Evolutionary conservation across 2,113 vertebrate genomes (phyloP), one percentile per base, ranked within the genome.

Genomic region (Amblyornis subalaris): DNA sequence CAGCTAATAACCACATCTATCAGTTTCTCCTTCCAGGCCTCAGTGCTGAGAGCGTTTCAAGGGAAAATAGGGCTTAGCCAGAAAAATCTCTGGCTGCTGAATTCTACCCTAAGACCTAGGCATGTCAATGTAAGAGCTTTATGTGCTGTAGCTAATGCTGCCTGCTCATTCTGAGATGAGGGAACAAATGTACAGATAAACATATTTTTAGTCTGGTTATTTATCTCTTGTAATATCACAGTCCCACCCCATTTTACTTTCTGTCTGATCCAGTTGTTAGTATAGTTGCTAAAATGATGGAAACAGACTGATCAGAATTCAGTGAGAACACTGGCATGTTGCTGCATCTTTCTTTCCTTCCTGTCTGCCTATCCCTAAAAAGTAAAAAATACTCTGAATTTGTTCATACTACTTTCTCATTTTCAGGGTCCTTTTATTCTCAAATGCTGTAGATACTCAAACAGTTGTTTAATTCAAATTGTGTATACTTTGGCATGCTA

Each of bases 21-120:
- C 3, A 2, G 33, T 40, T 94, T 88, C 26, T 94, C 81, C 45
- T 94, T 94, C 66, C 58, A 75, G 72, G 21, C 36, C 25, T 45
- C 40, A 50, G 23, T 2, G 38, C 35, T 23, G 24, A 92, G n/a
- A 92, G 40, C 40, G 45, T 89, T 92, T 93, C 12, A 66, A 81
- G 70, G 50, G 83, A 92, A 93, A 93, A 78, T 0, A 36, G 31
- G 22, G 48, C 31, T 90, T 81, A 87, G 48, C 61, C n/a, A 93
- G 84, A 48, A 60, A 93, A 94, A 89, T 93, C 84, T 42, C 23
- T 75, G 73, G 22, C 89, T 92, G 53, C 44, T 90, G 55, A 79
- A 67, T 93, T 61, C 62, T 8, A 65, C 55, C 6, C 26, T 66
- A 20, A 1, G 5, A 47, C n/a, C 6, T 23, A 70, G 33, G 28